A percentile compares a stretch with the other conserved stretches of the same genome.
phyloP scores from a whole-genome alignment of 2,113 vertebrate species.

The Rhodinocichla rosea region DNA sequence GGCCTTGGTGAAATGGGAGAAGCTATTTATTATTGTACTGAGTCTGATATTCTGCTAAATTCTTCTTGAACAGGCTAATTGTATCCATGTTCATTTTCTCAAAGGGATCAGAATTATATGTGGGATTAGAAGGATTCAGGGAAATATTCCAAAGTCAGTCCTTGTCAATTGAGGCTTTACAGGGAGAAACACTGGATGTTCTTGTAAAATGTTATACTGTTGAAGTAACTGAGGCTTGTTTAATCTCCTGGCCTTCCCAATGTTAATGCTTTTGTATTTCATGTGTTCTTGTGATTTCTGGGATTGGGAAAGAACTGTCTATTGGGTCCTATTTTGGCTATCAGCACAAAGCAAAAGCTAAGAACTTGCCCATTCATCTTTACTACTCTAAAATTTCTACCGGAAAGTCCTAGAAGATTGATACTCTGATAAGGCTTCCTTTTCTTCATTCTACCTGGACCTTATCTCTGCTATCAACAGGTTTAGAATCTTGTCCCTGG shows the following conservation, averaged over 20 bases:
- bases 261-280: background rate
- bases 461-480: background rate
- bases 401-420: background rate
- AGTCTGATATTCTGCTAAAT: background rate
- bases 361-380: background rate
- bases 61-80: background rate
- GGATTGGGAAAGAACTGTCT: background rate
- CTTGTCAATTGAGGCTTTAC: background rate
- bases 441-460: background rate
- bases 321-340: background rate
- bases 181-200: background rate
- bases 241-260: background rate
- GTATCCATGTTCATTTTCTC: background rate
- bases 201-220: background rate
- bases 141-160: background rate
- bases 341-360: background rate
- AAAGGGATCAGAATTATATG: background rate
- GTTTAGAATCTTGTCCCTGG: background rate
- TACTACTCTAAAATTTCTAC: background rate
- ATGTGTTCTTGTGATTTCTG: background rate
- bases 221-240: background rate
- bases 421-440: background rate
- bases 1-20: background rate
- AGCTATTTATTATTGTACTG: background rate
- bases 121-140: background rate